Evolutionary conservation across 2,113 vertebrate species (phyloP), one percentile per base, ranked within the genome.

Genomic region (Patagioenas fasciata): DNA sequence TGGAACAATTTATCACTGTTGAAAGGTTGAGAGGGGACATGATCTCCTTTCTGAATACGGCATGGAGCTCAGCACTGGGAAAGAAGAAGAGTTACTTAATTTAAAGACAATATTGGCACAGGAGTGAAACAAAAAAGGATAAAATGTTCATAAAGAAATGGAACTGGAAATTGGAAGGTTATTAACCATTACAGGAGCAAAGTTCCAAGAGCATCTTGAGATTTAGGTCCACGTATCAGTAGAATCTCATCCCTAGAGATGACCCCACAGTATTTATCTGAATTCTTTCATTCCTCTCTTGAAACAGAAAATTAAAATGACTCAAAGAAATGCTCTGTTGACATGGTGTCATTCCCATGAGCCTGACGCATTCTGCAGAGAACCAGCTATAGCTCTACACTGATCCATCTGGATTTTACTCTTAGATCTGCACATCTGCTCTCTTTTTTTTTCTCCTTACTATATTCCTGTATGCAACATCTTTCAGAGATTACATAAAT

Each of bases 401-500:
- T 75, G 54, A 69, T 25, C 50, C 73, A 75, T 71, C 60, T 82
- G 50, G 25, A 21, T 80, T 69, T 73, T 80, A 40, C 71, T 25
- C 29, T 57, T 42, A 34, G 38, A 81, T 72, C 72, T 66, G 29
- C 36, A 79, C 65, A 44, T 87, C 87, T 95, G 10, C 5, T 48
- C 29, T 50, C 15, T 60, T 11, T 56, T 48, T 10, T 6, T 10
- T 6, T 20, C 47, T 6, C 17, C 81, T 80, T 57, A 60, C 64
- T 83, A 36, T 19, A 80, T 77, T 70, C 50, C 38, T 71, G 23
- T 28, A 24, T 38, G 21, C 20, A 77, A n/a, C 70, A 64, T 44
- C 69, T 92, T 84, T 69, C 77, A 78, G 89, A 84, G 54, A 69
- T 87, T 84, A 84, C 79, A 78, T 87, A 75, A 71, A 87, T 79